Evolutionary conservation across 2,888 invertebrate genomes (phyloP), one percentile per base, ranked within the genome.

Genomic region (Xylophagus ater): DNA sequence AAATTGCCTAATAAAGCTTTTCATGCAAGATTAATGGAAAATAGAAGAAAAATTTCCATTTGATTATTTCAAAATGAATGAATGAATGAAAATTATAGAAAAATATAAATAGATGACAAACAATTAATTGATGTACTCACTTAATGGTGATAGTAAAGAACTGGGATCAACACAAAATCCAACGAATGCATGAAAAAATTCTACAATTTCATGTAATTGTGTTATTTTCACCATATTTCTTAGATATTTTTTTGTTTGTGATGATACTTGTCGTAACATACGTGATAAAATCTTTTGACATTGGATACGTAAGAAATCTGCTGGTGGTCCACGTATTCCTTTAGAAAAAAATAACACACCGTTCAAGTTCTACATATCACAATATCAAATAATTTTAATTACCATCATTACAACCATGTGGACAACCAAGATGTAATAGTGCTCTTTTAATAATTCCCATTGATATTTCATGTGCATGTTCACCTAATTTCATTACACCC

Each of bases 151-250:
- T 14, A 90, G 69, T 51, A 88, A 68, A 7, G 83, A 78, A 46
- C 81, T 76, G 9, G 92, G 90, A 62, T 96, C 94, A 24, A 87
- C 77, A 65, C 98, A 99, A 63, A 90, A 98, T 5, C 94, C 94
- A 35, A 94, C 78, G 51, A 93, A 87, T 1, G 96, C 80, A 60
- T 99, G 98, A 45, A 97, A 79, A 55, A 96, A 86, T 55, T 97
- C 96, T 39, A 98, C 67, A 7, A 93, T 74, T 46, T 92, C 89
- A 13, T 79, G 70, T 20, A 96, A 69, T 0, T 85, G 78, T 19
- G 83, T 76, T 3, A 74, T 74, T 47, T 77, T 77, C 0, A 93
- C 79, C 69, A 89, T 82, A 47, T 82, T 78, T 42, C 78, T 69
- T 19, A 76, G 55, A n/a, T 72, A 68, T 1, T 60, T 55, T 4